Conservation (phyloP, 2,113 vertebrate species). For the Telmatochromis sp. region DNA sequence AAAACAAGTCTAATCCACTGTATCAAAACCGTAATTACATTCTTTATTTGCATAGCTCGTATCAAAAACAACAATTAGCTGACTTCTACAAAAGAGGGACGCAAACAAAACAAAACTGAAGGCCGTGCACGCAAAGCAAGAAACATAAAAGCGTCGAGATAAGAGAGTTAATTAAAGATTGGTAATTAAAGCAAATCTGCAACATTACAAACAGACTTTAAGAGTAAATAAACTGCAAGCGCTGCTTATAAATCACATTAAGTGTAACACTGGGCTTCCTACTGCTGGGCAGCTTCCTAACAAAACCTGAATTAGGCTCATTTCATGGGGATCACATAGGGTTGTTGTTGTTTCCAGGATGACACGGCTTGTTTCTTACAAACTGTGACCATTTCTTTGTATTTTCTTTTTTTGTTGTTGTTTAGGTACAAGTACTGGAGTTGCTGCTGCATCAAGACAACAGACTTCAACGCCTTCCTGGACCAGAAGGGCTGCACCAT, state of each 20-base stretch:
- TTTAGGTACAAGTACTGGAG: conserved; percentile 95
- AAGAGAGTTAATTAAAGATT: background rate
- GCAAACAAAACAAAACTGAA: background rate
- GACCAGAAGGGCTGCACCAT: conserved; percentile 87
- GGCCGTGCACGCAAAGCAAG: background rate
- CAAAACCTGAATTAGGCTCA: background rate
- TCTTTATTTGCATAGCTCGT: background rate
- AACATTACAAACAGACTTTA: background rate
- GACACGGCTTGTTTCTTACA: background rate
- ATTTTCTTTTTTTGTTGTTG: background rate
- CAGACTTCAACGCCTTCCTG: conserved; percentile 87
- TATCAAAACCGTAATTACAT: background rate
- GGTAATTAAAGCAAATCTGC: background rate
- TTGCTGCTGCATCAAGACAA: conserved; percentile 87
- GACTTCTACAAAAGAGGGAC: background rate
- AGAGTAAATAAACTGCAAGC: background rate
- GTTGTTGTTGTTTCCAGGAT: background rate
- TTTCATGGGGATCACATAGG: background rate
- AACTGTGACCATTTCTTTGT: background rate
- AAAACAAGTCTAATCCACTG: background rate
- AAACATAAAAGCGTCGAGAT: background rate
- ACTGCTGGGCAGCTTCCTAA: background rate
- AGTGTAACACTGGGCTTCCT: background rate
- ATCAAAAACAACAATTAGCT: background rate
- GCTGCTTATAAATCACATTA: background rate